These are phyloP conservation scores for Idris sp. DNA, from an alignment of 1,140 invertebrate genomes.

Conservation along the genomic window DNA sequence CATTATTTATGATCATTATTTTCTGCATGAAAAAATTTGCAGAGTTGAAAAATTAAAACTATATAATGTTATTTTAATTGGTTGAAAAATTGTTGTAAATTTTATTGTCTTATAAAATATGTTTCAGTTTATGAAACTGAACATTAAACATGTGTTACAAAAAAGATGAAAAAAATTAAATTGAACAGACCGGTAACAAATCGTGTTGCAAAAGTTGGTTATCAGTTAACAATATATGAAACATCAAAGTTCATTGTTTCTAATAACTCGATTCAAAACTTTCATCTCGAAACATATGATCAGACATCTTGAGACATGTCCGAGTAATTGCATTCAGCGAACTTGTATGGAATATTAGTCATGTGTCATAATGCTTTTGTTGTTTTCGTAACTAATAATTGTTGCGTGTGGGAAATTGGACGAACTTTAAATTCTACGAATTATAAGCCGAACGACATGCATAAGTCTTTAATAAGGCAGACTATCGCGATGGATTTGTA, in stretches of 20 bases:
- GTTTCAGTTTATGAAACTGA: too few species aligned
- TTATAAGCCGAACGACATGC: conserved; percentile 43
- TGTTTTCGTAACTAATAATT: conserved; percentile 56
- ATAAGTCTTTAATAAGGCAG: conserved; percentile 28
- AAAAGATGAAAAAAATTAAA: too few species aligned
- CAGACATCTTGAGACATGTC: conserved; percentile 31
- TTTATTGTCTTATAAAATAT: too few species aligned
- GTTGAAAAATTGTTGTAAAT: too few species aligned
- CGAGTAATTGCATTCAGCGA: conserved; percentile 25
- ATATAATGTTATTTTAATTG: too few species aligned
- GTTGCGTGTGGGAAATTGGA: conserved; percentile 73
- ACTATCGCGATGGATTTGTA: conserved; percentile 23
- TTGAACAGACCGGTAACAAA: conserved; percentile 15
- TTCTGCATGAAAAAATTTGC: too few species aligned
- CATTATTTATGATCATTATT: too few species aligned
- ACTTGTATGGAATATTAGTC: conserved; percentile 58
- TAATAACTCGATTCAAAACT: conserved; percentile 47
- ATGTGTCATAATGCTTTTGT: conserved; percentile 52
- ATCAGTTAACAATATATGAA: conserved; percentile 23
- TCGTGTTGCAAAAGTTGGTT: background rate
- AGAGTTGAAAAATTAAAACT: too few species aligned
- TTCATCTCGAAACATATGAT: conserved; percentile 14
- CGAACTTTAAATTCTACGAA: conserved; percentile 68
- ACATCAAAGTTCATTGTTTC: conserved; percentile 35
- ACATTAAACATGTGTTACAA: too few species aligned